Evolutionary conservation across 2,888 invertebrate genomes (phyloP).

Genomic region (Octonoba sinensis): DNA sequence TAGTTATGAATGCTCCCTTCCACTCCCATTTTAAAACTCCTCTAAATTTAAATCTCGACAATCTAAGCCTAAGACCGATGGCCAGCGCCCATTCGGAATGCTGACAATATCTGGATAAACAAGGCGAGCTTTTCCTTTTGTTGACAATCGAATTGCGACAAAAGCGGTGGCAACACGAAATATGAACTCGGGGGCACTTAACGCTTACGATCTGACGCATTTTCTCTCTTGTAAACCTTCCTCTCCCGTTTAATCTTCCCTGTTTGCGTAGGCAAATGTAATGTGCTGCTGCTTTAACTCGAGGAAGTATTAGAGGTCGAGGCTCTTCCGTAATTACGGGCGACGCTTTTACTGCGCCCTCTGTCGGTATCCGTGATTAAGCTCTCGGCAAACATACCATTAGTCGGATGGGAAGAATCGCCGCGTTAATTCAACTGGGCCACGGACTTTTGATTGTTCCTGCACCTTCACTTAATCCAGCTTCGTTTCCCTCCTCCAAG

Average conservation of each 20-base stretch:
- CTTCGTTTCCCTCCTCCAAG: constrained; percentile 2
- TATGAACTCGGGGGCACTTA: constrained; percentile 46
- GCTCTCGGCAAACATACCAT: constrained; percentile 60
- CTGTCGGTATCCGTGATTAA: constrained; percentile 62
- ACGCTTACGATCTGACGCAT: constrained; percentile 59
- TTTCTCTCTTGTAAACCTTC: constrained; percentile 46
- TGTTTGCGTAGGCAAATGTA: constrained; percentile 63
- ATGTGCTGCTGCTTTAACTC: constrained; percentile 37
- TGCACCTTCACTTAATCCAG: background rate
- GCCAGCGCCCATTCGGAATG: constrained; percentile 33
- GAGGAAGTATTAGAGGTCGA: constrained; percentile 45
- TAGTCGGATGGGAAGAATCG: constrained; percentile 31
- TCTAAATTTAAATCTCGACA: constrained; percentile 33
- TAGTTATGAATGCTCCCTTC: constrained; percentile 12
- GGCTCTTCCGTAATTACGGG: constrained; percentile 45
- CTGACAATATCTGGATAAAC: constrained; percentile 51
- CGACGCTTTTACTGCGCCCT: constrained; percentile 56
- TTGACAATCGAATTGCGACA: constrained; percentile 63
- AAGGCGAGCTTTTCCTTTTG: constrained; percentile 55
- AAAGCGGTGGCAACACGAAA: constrained; percentile 43
- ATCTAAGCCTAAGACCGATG: constrained; percentile 52
- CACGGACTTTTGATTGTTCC: constrained; percentile 33
- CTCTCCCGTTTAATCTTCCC: constrained; percentile 54
- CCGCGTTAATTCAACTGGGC: constrained; percentile 37
- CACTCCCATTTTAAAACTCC: background rate